Percentiles rank a stretch among this genome's conserved stretches.
Evolutionary conservation across 2,888 invertebrate species (phyloP).

Genomic region (Eurytoma adleriae): DNA sequence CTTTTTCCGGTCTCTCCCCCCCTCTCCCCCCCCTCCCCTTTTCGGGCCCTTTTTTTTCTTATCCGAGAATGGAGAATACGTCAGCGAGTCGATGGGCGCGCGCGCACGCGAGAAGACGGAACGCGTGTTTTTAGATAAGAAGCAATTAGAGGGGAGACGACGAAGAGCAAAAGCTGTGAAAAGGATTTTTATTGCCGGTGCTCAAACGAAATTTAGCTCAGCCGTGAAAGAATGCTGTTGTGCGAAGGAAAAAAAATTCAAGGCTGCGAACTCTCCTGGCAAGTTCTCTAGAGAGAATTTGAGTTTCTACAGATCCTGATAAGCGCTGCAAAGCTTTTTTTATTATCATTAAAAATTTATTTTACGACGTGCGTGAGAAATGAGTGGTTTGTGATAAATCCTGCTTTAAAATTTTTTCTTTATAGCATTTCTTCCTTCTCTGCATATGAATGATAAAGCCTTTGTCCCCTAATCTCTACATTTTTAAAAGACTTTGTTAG

Average conservation of each 20-base stretch:
- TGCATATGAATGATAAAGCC: too few species aligned
- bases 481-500: too few species aligned
- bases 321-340: too few species aligned
- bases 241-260: slow-evolving; percentile 27
- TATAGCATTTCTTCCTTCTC: too few species aligned
- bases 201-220: slow-evolving; percentile 55
- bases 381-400: too few species aligned
- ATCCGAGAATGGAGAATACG: background rate
- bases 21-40: background rate
- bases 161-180: slow-evolving; percentile 61
- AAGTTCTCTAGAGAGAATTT: too few species aligned
- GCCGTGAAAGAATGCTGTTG: slow-evolving; percentile 44
- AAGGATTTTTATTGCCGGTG: slow-evolving; percentile 68
- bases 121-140: slow-evolving; percentile 57
- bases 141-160: slow-evolving; percentile 57
- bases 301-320: too few species aligned
- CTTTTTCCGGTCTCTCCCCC: background rate
- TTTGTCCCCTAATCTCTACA: too few species aligned
- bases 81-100: background rate
- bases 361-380: too few species aligned
- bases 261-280: background rate
- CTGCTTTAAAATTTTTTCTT: too few species aligned
- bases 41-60: background rate
- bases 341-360: too few species aligned
- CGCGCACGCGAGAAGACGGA: slow-evolving; percentile 44